Conservation (phyloP, 2,113 vertebrate species). For the Plecotus auritus region DNA sequence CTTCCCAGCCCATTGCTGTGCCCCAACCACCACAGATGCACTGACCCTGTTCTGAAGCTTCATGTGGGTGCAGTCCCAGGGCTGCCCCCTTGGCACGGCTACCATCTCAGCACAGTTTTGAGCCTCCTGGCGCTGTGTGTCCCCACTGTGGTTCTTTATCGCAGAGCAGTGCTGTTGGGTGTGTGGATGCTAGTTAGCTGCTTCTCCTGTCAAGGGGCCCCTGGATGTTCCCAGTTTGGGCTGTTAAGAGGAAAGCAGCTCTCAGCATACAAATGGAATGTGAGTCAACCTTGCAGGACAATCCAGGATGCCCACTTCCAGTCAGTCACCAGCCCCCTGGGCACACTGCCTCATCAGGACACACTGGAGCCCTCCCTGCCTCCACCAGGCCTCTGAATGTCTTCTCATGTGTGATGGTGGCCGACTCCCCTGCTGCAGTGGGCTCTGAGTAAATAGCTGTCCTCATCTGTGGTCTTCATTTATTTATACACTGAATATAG, state of each 20-base stretch:
- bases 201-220: neutral
- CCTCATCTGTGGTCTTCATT: neutral
- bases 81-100: neutral
- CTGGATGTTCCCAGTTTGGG: neutral
- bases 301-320: neutral
- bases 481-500: neutral
- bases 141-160: neutral
- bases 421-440: neutral
- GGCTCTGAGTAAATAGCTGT: neutral
- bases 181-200: neutral
- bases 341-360: too few relatives aligned
- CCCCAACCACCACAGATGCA: fast-evolving
- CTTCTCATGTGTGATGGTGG: neutral
- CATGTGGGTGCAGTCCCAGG: neutral
- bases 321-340: neutral
- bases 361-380: neutral
- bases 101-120: neutral
- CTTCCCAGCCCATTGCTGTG: neutral
- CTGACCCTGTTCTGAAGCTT: neutral
- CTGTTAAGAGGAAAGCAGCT: neutral
- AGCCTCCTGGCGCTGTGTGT: neutral
- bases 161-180: too few relatives aligned
- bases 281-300: neutral
- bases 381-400: neutral
- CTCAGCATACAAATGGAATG: too few relatives aligned